Evolutionary conservation across 1,140 invertebrate genomes (phyloP).

Genomic region (Caenorhabditis inopinata): DNA sequence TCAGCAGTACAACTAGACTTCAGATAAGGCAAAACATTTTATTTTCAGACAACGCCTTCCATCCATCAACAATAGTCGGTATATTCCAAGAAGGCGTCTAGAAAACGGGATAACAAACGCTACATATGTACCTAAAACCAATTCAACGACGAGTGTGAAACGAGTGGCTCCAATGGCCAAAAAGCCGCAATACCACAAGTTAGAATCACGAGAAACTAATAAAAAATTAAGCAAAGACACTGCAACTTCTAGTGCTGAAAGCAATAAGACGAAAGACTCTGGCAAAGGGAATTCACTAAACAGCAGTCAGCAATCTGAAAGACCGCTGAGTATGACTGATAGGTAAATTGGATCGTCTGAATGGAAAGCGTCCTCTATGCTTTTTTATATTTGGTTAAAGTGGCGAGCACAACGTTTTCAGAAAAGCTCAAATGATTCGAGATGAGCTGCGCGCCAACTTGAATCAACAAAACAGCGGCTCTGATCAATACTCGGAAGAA

Average conservation of each 20-base stretch:
- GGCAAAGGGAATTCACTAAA: neutral
- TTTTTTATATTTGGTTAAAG: too few species aligned
- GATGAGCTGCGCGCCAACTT: neutral
- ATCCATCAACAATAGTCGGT: neutral
- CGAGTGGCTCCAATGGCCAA: neutral
- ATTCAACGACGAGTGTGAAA: neutral
- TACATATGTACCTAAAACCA: neutral
- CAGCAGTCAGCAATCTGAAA: constrained; percentile 6
- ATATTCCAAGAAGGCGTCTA: neutral
- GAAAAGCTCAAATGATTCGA: constrained; percentile 18
- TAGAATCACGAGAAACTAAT: neutral
- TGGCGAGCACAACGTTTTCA: too few species aligned
- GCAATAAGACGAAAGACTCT: neutral
- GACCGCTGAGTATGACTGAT: constrained; percentile 9
- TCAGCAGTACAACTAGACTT: too few species aligned
- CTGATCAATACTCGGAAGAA: constrained; percentile 9
- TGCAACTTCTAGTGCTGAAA: neutral
- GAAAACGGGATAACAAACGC: neutral
- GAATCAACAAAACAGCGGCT: neutral
- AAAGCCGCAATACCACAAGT: neutral
- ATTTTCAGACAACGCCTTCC: neutral
- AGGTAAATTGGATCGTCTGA: neutral
- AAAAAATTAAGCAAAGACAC: neutral
- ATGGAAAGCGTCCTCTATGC: too few species aligned
- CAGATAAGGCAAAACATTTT: too few species aligned